Percentiles rank a stretch among this genome's conserved stretches.
These are phyloP conservation scores for Pyxicephalus adspersus DNA, from an alignment of 2,113 vertebrate species.

Conservation along the genomic window DNA sequence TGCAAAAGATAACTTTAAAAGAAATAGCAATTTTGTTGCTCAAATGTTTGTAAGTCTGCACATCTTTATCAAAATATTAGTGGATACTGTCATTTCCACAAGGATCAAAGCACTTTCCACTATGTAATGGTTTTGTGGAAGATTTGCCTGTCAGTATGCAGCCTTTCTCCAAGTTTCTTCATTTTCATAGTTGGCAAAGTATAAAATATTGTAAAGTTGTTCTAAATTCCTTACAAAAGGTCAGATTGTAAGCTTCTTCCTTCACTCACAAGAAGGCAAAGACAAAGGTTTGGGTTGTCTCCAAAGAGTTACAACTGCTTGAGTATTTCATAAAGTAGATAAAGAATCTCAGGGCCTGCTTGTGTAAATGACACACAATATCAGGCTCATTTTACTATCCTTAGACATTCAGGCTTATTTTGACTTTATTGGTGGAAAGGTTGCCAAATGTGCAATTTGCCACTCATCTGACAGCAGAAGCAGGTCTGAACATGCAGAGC, in stretches of 20 bases:
- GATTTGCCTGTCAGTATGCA: too few relatives aligned
- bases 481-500: conserved; percentile 91
- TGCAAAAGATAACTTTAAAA: too few relatives aligned
- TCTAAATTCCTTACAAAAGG: background rate
- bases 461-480: conserved; percentile 82
- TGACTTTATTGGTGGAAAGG: conserved; percentile 79
- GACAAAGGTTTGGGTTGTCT: conserved; percentile 49
- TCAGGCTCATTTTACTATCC: conserved; percentile 72
- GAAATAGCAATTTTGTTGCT: too few relatives aligned
- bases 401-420: conserved; percentile 73
- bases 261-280: background rate
- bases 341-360: conserved; percentile 62
- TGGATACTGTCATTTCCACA: too few relatives aligned
- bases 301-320: conserved; percentile 32
- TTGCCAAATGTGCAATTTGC: conserved; percentile 79
- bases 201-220: background rate
- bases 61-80: too few relatives aligned
- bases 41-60: too few relatives aligned
- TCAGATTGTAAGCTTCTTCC: background rate
- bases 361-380: conserved; percentile 69
- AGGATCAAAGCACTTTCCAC: too few relatives aligned
- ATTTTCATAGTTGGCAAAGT: background rate
- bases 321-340: conserved; percentile 53
- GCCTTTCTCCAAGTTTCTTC: too few relatives aligned
- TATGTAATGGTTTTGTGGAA: too few relatives aligned